phyloP scores from a whole-genome alignment of 2,113 vertebrate species.

The Morone saxatilis region DNA sequence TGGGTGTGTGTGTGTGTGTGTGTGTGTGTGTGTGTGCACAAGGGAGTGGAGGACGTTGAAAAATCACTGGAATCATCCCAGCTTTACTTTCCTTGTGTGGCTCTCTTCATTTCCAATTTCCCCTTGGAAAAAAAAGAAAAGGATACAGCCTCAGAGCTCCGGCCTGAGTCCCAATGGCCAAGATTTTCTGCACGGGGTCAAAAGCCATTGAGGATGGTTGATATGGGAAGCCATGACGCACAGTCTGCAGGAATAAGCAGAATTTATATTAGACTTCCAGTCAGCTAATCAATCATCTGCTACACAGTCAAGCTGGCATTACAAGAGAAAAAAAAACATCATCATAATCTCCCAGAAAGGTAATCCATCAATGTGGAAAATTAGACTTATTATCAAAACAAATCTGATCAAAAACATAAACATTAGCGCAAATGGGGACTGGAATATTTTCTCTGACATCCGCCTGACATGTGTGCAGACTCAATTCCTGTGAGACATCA shows the following conservation, averaged over 20 bases:
- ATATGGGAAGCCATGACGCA: slow-evolving; percentile 98
- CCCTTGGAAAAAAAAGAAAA: slow-evolving; percentile 74
- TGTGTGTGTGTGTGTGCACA: not conserved
- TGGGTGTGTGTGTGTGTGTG: not conserved
- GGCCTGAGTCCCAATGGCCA: slow-evolving; percentile 94
- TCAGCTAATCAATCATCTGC: slow-evolving; percentile 57
- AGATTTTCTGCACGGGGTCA: slow-evolving; percentile 99
- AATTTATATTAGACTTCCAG: slow-evolving; percentile 61
- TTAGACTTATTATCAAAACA: slow-evolving; percentile 52
- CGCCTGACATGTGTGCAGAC: slow-evolving; percentile 7
- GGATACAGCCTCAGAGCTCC: slow-evolving; percentile 99
- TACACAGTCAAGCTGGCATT: slow-evolving; percentile 39
- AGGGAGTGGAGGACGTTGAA: not conserved
- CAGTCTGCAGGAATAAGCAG: slow-evolving; percentile 88
- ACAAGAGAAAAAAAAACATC: slow-evolving; percentile 26
- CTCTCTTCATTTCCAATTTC: slow-evolving; percentile 21
- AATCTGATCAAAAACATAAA: slow-evolving; percentile 55
- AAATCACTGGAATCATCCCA: slow-evolving; percentile 3
- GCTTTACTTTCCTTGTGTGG: slow-evolving; percentile 49
- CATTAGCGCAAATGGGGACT: slow-evolving; percentile 30
- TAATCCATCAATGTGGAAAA: slow-evolving; percentile 63
- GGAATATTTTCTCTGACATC: slow-evolving; percentile 27
- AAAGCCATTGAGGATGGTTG: slow-evolving; percentile 98
- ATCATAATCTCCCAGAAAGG: slow-evolving; percentile 47
- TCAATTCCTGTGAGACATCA: slow-evolving; percentile 19